Evolutionary conservation across 2,113 vertebrate species (phyloP).

Genomic region (Bagarius yarrelli): DNA sequence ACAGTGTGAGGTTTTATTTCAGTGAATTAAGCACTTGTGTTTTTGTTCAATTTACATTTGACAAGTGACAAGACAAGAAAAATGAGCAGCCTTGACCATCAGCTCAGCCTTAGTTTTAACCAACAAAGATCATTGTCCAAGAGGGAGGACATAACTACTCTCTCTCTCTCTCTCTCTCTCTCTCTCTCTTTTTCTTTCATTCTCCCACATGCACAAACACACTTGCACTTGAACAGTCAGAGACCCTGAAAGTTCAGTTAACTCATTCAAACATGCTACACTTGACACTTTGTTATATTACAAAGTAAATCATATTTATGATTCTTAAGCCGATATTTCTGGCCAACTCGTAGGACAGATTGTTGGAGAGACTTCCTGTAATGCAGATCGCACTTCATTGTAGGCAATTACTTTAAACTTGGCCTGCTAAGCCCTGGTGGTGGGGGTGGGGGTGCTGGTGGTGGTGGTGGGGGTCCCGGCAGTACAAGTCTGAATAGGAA

Average conservation of each 20-base stretch:
- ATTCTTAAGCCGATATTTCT: constrained; percentile 64
- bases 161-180: constrained; percentile 3
- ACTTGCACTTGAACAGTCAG: constrained; percentile 15
- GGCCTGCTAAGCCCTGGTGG: constrained; percentile 64
- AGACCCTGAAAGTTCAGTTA: constrained; percentile 50
- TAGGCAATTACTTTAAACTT: constrained; percentile 68
- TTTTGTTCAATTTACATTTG: constrained; percentile 5
- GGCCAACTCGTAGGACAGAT: constrained; percentile 54
- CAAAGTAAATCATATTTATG: constrained; percentile 45
- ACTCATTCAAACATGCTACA: constrained; percentile 64
- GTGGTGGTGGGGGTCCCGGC: constrained; percentile 31
- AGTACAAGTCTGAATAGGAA: constrained; percentile 65
- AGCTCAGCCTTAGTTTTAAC: constrained; percentile 58
- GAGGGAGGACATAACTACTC: constrained; percentile 37
- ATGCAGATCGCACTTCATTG: constrained; percentile 66
- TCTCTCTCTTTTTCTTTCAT: not conserved
- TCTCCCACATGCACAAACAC: not conserved
- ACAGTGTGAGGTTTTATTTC: constrained; percentile 6
- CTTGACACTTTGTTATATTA: constrained; percentile 67
- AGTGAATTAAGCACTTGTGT: constrained; percentile 16
- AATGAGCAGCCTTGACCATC: constrained; percentile 61
- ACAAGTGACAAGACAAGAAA: constrained; percentile 58
- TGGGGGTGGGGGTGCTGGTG: constrained; percentile 42
- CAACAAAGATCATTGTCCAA: constrained; percentile 62
- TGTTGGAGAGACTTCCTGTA: constrained; percentile 69